A percentile compares a stretch with the other conserved stretches of the same genome.
phyloP scores from a whole-genome alignment of 2,797 vertebrate genomes.

The Martes flavigula region DNA sequence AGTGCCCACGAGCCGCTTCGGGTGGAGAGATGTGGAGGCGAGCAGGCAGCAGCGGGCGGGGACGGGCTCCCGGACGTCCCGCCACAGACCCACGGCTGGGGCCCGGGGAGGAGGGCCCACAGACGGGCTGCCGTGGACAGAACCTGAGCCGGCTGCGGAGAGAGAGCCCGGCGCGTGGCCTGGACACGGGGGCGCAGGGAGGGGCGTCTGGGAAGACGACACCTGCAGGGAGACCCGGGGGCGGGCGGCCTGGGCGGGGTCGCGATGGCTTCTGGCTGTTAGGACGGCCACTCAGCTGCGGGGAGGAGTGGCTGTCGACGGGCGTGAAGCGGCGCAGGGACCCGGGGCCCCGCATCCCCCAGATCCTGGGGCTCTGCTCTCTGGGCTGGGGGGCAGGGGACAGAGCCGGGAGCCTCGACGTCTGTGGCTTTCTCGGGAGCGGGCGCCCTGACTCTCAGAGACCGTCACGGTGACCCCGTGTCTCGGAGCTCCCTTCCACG shows the following conservation, averaged over 20 bases:
- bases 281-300: accelerated
- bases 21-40: not conserved
- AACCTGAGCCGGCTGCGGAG: not conserved
- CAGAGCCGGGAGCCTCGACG: accelerated
- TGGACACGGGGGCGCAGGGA: not conserved
- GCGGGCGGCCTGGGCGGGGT: not conserved
- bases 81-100: not conserved
- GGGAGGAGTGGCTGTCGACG: not conserved
- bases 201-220: not conserved
- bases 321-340: not conserved
- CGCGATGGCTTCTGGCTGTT: not conserved
- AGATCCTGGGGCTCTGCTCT: not conserved
- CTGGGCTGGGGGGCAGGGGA: not conserved
- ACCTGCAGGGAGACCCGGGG: too few relatives aligned
- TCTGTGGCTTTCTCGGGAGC: not conserved
- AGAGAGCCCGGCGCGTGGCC: not conserved
- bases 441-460: not conserved
- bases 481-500: not conserved
- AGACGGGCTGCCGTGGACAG: not conserved
- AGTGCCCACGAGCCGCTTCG: not conserved
- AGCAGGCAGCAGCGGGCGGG: not conserved
- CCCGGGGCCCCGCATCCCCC: not conserved
- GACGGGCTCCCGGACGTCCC: not conserved
- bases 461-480: accelerated
- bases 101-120: not conserved